A percentile compares a stretch with the other conserved stretches of the same genome.
These are phyloP conservation scores for Chesias legatella DNA, from an alignment of 2,888 invertebrate genomes.

Conservation along the genomic window DNA sequence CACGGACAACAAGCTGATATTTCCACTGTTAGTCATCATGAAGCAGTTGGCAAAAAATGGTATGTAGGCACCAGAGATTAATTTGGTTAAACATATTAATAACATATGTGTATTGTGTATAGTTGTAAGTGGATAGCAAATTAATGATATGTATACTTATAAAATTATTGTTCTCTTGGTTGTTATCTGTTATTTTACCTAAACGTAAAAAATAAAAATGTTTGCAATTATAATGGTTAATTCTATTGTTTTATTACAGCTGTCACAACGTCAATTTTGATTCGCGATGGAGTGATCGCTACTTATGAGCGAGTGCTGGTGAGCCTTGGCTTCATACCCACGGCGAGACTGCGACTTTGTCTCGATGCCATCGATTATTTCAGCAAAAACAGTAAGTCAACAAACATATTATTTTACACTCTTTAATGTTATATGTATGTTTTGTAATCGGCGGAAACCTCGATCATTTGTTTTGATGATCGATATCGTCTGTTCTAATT, in stretches of 20 bases:
- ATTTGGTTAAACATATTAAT: no score
- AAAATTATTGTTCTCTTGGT: no score
- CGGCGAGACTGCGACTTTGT: conserved; percentile 81
- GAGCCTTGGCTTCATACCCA: conserved; percentile 81
- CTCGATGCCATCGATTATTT: conserved; percentile 85
- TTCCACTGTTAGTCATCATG: conserved; percentile 80
- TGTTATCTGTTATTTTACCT: no score
- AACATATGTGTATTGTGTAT: no score
- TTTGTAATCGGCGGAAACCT: conserved; percentile 11
- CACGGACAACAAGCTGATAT: conserved; percentile 79
- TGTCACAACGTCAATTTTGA: conserved; percentile 70
- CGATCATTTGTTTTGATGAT: conserved; percentile 23
- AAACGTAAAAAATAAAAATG: not conserved
- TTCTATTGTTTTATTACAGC: conserved; percentile 48
- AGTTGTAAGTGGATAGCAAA: no score
- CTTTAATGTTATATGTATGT: conserved; percentile 4
- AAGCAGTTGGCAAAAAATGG: conserved; percentile 82
- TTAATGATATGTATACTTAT: no score
- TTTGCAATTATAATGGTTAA: conserved; percentile 15
- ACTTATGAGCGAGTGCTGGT: conserved; percentile 82
- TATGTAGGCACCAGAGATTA: no score
- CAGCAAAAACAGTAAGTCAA: conserved; percentile 82
- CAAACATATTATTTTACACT: conserved; percentile 17
- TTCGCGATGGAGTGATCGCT: conserved; percentile 80
- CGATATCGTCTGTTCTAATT: conserved; percentile 21